Evolutionary conservation across 2,113 vertebrate genomes (phyloP).

Genomic region (Drymodes brunneopygia): DNA sequence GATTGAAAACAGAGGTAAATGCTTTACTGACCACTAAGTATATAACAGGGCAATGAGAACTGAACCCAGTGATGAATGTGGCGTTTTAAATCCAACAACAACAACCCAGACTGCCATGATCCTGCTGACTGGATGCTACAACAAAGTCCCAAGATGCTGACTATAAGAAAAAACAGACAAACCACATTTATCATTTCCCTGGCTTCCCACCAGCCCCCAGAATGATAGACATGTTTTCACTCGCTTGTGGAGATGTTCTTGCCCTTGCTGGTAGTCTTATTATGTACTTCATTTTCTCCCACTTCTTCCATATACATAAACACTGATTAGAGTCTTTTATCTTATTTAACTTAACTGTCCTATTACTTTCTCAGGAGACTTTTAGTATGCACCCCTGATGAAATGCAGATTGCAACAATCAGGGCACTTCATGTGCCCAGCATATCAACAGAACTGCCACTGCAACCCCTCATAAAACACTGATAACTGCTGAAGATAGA

Average conservation of each 20-base stretch:
- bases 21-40: constrained; percentile 41
- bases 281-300: neutral
- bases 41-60: neutral
- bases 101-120: neutral
- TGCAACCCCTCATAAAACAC: neutral
- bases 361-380: neutral
- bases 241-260: neutral
- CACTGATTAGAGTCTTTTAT: neutral
- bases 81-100: constrained; percentile 26
- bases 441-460: neutral
- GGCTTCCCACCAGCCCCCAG: neutral
- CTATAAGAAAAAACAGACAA: constrained; percentile 24
- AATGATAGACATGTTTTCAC: neutral
- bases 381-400: neutral
- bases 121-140: constrained; percentile 18
- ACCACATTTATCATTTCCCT: constrained; percentile 6
- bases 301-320: neutral
- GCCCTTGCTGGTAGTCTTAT: neutral
- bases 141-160: constrained; percentile 24
- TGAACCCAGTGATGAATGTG: neutral
- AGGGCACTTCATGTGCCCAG: neutral
- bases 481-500: neutral
- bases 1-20: constrained; percentile 18
- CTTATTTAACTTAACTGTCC: neutral
- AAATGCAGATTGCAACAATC: neutral